Evolutionary conservation across 1,140 invertebrate genomes (phyloP).

Genomic region (Himalopsyche phryganea): DNA sequence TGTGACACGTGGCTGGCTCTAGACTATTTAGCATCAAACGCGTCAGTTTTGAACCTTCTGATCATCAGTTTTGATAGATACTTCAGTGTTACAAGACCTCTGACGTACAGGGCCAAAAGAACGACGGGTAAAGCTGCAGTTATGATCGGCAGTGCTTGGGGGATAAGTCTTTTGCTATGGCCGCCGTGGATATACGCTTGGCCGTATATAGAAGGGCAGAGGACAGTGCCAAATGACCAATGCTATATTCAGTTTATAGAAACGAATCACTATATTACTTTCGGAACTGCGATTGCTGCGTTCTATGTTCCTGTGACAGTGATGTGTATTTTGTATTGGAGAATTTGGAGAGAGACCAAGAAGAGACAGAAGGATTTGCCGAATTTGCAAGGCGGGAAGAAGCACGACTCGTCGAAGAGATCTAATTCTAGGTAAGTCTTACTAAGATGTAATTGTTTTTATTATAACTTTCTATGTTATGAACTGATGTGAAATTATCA

Average conservation of each 20-base stretch:
- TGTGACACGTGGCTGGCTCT: slow-evolving; percentile 94
- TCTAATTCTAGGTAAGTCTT: slow-evolving; percentile 89
- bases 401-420: slow-evolving; percentile 82
- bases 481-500: too few species aligned
- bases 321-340: slow-evolving; percentile 87
- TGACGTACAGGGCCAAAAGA: slow-evolving; percentile 94
- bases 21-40: slow-evolving; percentile 92
- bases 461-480: too few species aligned
- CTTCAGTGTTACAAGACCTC: slow-evolving; percentile 87
- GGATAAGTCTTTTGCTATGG: slow-evolving; percentile 89
- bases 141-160: slow-evolving; percentile 93
- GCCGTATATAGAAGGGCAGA: slow-evolving; percentile 95
- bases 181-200: slow-evolving; percentile 98
- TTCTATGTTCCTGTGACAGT: slow-evolving; percentile 97
- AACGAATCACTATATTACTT: slow-evolving; percentile 96
- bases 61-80: slow-evolving; percentile 96
- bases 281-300: slow-evolving; percentile 91
- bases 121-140: slow-evolving; percentile 89
- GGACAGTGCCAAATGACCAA: slow-evolving; percentile 83
- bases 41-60: slow-evolving; percentile 88
- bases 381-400: slow-evolving; percentile 86
- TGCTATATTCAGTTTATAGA: slow-evolving; percentile 99
- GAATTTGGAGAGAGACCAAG: slow-evolving; percentile 95
- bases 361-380: slow-evolving; percentile 94
- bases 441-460: too few species aligned